Base-by-base conservation (phyloP, 2,888 invertebrate genomes). In the Euspilapteryx auroguttella region DNA sequence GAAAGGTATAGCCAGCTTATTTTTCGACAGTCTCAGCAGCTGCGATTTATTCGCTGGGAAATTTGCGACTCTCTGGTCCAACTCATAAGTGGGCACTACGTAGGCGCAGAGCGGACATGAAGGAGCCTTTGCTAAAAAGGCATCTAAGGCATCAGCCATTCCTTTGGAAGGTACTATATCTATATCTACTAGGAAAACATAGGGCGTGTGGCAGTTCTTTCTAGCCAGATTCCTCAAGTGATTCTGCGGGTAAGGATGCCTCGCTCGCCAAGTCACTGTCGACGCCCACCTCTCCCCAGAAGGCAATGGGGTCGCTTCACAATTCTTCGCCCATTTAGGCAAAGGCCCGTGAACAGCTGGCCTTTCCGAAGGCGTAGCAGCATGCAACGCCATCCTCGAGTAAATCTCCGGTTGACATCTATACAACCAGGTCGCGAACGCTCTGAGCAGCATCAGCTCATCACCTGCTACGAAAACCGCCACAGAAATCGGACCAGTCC, bases 81-180 rank as follows among this genome's bases (percentile, higher is more conserved):
- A 66, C 63, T 94, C 94, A 51, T 90, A 93, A 1, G 94, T 94
- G 1, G 94, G 94, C 44, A 94, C 86, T 24, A 94, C 93, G 59
- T 87, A 94, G 11, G 92, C 93, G 51, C 93, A 94, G 37, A 80
- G 57, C 3, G 65, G 71, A 34, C 79, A 79, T 41, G 80, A 81
- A 25, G 81, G 80, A 6, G 78, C 73, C 14, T 51, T 75, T 11
- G 59, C 58, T 10, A 90, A 58, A 54, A 92, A 92, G 31, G 66
- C 69, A 39, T 89, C 85, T 34, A 94, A 64, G 12, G 80, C 75
- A 28, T 82, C 80, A 2, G 87, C 82, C 68, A 91, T 82, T 35
- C 83, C 83, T 38, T 64, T 71, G 34, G 88, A 88, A 1, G 94
- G 93, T 32, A 94, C 85, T 35, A 94, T 88, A 54, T 94, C 94